Percentiles rank a stretch among this genome's conserved stretches.
Evolutionary conservation across 1,140 invertebrate species (phyloP).

Genomic region (Macrosteles quadrilineatus): DNA sequence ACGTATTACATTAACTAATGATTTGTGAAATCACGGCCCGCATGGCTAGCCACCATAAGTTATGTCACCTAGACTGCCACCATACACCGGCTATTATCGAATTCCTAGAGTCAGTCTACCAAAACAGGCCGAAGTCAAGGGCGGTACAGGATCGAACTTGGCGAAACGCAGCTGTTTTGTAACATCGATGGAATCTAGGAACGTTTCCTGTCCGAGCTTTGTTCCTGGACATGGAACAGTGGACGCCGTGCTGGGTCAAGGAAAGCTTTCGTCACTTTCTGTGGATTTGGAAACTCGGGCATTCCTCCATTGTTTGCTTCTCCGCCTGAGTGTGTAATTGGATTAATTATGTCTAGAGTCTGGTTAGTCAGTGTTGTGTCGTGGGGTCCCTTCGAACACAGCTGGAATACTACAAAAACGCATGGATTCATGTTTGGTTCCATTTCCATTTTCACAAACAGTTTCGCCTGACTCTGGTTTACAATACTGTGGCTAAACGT

Average conservation of each 20-base stretch:
- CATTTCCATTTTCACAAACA: too few species aligned
- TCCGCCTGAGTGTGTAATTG: too few species aligned
- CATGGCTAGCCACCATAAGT: neutral
- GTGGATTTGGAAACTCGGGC: neutral
- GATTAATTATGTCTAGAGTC: too few species aligned
- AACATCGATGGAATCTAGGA: neutral
- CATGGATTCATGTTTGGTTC: too few species aligned
- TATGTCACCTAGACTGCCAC: neutral
- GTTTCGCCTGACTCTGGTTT: too few species aligned
- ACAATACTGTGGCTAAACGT: too few species aligned
- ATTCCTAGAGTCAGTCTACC: slow-evolving; percentile 4
- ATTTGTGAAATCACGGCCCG: neutral
- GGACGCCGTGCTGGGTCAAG: neutral
- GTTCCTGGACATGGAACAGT: slow-evolving; percentile 8
- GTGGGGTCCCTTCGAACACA: too few species aligned
- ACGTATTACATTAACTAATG: neutral
- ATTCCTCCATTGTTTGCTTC: too few species aligned
- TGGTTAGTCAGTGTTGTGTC: too few species aligned
- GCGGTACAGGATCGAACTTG: neutral
- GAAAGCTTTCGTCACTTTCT: neutral
- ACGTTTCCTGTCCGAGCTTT: slow-evolving; percentile 7
- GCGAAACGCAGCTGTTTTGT: slow-evolving; percentile 10
- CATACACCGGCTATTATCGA: neutral
- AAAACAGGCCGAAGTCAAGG: slow-evolving; percentile 2
- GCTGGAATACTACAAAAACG: too few species aligned